These are phyloP conservation scores for Trissolcus japonicus DNA, from an alignment of 2,888 invertebrate species.

Conservation along the genomic window DNA sequence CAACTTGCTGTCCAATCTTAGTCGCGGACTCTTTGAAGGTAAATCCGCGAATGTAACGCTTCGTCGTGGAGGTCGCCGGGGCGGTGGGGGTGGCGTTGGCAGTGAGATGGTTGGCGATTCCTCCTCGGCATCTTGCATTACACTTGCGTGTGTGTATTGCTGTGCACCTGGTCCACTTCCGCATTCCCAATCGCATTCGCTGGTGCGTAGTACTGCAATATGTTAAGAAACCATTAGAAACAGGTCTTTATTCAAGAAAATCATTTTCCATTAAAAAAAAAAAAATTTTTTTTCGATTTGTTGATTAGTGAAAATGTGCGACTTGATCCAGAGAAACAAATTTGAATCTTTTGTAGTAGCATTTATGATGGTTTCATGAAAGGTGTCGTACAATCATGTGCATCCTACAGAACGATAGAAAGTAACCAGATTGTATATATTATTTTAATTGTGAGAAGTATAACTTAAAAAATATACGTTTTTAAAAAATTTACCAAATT, in stretches of 20 bases:
- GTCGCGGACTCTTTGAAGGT: conserved; percentile 69
- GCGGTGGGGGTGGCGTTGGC: conserved; percentile 70
- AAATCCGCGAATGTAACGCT: conserved; percentile 74
- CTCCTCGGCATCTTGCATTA: conserved; percentile 77
- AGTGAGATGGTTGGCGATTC: conserved; percentile 68
- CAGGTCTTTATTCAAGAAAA: neutral
- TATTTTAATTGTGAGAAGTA: too few relatives aligned
- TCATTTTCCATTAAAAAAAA: too few relatives aligned
- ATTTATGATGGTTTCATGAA: too few relatives aligned
- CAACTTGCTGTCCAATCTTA: conserved; percentile 62
- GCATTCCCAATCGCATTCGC: conserved; percentile 86
- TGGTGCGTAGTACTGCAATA: conserved; percentile 89
- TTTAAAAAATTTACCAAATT: too few relatives aligned
- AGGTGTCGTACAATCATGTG: too few relatives aligned
- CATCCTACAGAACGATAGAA: too few relatives aligned
- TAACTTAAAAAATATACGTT: too few relatives aligned
- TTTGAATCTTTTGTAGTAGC: neutral
- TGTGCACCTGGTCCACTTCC: conserved; percentile 86
- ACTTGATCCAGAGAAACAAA: too few relatives aligned
- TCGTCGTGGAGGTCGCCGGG: conserved; percentile 68
- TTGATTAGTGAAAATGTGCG: too few relatives aligned
- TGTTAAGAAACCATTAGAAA: neutral
- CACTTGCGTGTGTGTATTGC: conserved; percentile 91
- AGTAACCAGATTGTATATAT: too few relatives aligned
- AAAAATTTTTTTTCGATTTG: too few relatives aligned